Evolutionary conservation across 2,888 invertebrate genomes (phyloP), one percentile per base, ranked within the genome.

Genomic region (Nemotelus pantherinus): DNA sequence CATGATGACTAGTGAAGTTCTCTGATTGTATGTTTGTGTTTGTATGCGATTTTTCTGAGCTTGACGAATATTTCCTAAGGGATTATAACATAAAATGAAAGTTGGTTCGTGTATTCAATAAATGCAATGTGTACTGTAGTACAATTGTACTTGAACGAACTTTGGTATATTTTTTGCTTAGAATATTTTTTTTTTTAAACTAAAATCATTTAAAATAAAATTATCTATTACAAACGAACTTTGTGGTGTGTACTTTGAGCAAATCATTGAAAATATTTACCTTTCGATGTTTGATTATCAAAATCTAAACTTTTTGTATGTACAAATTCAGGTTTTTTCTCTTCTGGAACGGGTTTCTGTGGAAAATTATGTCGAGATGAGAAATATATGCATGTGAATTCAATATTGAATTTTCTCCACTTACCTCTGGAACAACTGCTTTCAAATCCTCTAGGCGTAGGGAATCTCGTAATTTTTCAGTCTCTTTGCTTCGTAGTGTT

Each of bases 251-350:
- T 10, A 10, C 3, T 45, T 65, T 25, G 50, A 3, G 1, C 25
- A 65, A 47, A 65, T 10, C 47, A 5, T 9, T 10, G n/a, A n/a
- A 71, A 10, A 47, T 39, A 64, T 64, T 82, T 81, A 83, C 83
- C 82, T 83, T 82, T 83, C 80, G 82, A 78, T 25, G 25, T 43
- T 82, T 82, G 82, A 80, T 81, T 81, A 81, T 82, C 82, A 79
- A 83, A 83, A 81, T 83, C 83, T 82, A 83, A 82, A 79, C 83
- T 83, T 82, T 83, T 83, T 53, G 83, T 83, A 81, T 83, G 83
- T 80, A 82, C 82, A 81, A 83, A 83, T 81, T 83, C 83, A 79
- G 83, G 82, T 82, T 83, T 83, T 80, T 82, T 81, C 80, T 82
- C 83, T 79, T 80, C 79, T 80, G 79, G 80, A 79, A 82, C 81